A percentile compares a stretch with the other conserved stretches of the same genome.
phyloP scores from a whole-genome alignment of 2,797 vertebrate species.

The Cossypha dichroa region DNA sequence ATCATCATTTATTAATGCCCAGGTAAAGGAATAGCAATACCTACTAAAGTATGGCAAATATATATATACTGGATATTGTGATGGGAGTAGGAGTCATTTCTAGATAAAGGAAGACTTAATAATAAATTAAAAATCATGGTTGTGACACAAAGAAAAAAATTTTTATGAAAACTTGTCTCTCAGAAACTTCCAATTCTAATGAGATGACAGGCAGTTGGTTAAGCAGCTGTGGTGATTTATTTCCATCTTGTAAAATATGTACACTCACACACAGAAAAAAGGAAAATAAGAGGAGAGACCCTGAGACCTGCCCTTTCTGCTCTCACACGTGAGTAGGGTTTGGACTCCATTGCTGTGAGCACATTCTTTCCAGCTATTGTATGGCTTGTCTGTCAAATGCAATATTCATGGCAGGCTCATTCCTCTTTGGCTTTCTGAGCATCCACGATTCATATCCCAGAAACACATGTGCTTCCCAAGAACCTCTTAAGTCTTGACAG shows the following conservation, averaged over 20 bases:
- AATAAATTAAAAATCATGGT: background rate
- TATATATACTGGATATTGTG: background rate
- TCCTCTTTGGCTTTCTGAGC: background rate
- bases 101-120: background rate
- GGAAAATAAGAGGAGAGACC: background rate
- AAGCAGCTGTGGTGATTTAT: background rate
- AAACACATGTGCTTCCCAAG: background rate
- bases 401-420: background rate
- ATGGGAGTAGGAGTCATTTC: background rate
- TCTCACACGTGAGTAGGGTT: background rate
- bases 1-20: background rate
- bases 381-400: background rate
- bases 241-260: background rate
- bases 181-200: background rate
- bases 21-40: background rate
- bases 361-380: background rate
- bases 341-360: background rate
- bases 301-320: background rate
- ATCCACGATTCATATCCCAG: background rate
- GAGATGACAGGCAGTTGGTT: background rate
- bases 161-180: background rate
- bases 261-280: background rate
- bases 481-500: background rate
- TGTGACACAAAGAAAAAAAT: background rate
- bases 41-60: background rate